Conservation (phyloP, 2,888 invertebrate species). For the Agelastica alni region DNA sequence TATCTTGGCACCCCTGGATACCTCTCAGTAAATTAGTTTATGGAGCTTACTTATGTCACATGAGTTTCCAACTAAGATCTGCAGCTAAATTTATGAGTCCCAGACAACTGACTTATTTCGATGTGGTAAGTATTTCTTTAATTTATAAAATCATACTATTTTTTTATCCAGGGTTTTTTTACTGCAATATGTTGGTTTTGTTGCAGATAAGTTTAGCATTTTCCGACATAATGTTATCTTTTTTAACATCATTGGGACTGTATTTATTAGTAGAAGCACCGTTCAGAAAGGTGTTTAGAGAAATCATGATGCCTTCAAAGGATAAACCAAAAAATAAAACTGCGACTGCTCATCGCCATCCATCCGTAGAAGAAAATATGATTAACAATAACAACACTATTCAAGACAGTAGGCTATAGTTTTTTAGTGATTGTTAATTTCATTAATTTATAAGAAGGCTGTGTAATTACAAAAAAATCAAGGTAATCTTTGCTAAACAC, state of each 20-base stretch:
- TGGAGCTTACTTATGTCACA: constrained; percentile 60
- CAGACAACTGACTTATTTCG: constrained; percentile 52
- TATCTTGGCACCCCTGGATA: constrained; percentile 64
- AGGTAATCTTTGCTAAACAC: too few relatives aligned
- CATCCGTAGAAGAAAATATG: constrained; percentile 27
- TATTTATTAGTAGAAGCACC: constrained; percentile 64
- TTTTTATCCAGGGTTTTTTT: too few relatives aligned
- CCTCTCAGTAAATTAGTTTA: constrained; percentile 65
- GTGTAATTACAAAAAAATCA: too few relatives aligned
- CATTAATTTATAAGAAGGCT: too few relatives aligned
- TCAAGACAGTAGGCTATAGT: constrained; percentile 40
- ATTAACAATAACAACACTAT: constrained; percentile 34
- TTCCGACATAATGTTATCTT: constrained; percentile 60
- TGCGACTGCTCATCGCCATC: neutral
- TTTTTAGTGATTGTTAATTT: too few relatives aligned
- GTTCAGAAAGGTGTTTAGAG: constrained; percentile 58
- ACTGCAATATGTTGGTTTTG: too few relatives aligned
- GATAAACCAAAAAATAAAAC: constrained; percentile 22
- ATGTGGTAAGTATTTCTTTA: constrained; percentile 49
- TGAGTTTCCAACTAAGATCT: constrained; percentile 59
- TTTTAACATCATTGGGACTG: constrained; percentile 57
- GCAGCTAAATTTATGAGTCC: constrained; percentile 60
- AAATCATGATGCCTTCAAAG: constrained; percentile 44
- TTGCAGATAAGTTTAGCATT: constrained; percentile 57
- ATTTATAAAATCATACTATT: too few relatives aligned